Base-by-base conservation (phyloP, 2,888 invertebrate species). In the Drosophila putrida region DNA sequence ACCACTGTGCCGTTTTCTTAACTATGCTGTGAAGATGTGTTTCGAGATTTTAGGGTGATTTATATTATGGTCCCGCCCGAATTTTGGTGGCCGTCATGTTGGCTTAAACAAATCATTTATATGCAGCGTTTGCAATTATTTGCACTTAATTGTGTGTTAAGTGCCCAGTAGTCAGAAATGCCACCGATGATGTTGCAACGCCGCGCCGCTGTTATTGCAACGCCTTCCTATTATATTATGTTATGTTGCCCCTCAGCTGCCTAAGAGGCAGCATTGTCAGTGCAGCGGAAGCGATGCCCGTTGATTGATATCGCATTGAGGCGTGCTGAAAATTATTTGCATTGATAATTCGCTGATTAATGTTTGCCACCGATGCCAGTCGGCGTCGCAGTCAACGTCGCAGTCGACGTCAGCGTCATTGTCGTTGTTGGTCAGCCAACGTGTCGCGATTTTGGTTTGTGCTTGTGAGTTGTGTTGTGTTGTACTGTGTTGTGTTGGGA, bases 71-170 rank as follows among this genome's bases (percentile, higher is more conserved):
- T 9, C 4, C 9, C 27, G 11, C 4, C 9, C 27, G 36, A 31
- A 41, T 60, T 60, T 36, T 35, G 55, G 44, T 43, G 43, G 47
- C 70, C 65, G 84, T 87, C 89, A 78, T 81, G 85, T 87, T 70
- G 68, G 79, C 89, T 90, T 90, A 91, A 91, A 90, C 90, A 90
- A 91, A 90, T 91, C 90, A 90, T 91, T 90, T 90, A 85, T 90
- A 91, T 91, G 90, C 90, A 87, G 82, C 83, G 86, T 82, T 77
- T 81, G 89, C 88, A 91, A 91, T 91, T 91, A 91, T 91, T 91
- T 91, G 90, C 88, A 91, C 83, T 90, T 90, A 90, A 91, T 90
- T 91, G 91, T 88, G 91, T 90, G 91, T 90, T 91, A 91, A 91
- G 90, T 90, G 86, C 78, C 78, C 76, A 68, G 78, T 60, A 75